Conservation (phyloP, 2,888 invertebrate species). For the Hydropsyche betteni region DNA sequence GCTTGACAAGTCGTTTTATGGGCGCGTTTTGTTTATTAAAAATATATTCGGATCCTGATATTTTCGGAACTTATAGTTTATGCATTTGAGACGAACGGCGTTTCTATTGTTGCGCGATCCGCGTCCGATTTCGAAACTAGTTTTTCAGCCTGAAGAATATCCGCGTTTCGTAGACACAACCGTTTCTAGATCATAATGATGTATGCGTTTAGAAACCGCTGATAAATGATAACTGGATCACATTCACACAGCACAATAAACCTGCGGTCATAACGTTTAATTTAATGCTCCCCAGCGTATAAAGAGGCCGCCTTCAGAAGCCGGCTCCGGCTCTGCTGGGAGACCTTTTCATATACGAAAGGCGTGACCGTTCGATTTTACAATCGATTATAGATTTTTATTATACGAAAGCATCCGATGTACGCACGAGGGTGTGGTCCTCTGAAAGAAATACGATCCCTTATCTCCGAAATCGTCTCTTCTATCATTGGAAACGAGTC, state of each 20-base stretch:
- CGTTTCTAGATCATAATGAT: constrained; percentile 27
- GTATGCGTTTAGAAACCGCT: constrained; percentile 4
- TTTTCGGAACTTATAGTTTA: background rate
- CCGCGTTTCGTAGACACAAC: background rate
- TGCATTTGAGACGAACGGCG: background rate
- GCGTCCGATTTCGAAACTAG: constrained; percentile 21
- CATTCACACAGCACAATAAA: background rate
- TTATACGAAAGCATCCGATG: too few relatives aligned
- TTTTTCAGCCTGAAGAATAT: constrained; percentile 29
- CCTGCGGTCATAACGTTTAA: too few relatives aligned
- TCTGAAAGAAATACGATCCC: too few relatives aligned
- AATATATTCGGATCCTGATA: background rate
- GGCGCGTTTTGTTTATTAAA: background rate
- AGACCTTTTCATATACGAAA: too few relatives aligned
- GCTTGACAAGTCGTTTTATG: background rate
- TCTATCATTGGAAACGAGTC: too few relatives aligned
- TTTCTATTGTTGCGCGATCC: constrained; percentile 17
- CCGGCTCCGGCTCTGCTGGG: too few relatives aligned
- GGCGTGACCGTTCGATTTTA: too few relatives aligned
- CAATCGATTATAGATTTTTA: too few relatives aligned
- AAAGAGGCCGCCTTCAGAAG: too few relatives aligned
- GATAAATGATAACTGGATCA: constrained; percentile 5
- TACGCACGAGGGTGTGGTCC: too few relatives aligned
- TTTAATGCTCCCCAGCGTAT: too few relatives aligned
- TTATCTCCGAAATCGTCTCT: too few relatives aligned